A percentile compares a stretch with the other conserved stretches of the same genome.
These are phyloP conservation scores for Chelonus formosanus DNA, from an alignment of 2,888 invertebrate species.

Conservation along the genomic window DNA sequence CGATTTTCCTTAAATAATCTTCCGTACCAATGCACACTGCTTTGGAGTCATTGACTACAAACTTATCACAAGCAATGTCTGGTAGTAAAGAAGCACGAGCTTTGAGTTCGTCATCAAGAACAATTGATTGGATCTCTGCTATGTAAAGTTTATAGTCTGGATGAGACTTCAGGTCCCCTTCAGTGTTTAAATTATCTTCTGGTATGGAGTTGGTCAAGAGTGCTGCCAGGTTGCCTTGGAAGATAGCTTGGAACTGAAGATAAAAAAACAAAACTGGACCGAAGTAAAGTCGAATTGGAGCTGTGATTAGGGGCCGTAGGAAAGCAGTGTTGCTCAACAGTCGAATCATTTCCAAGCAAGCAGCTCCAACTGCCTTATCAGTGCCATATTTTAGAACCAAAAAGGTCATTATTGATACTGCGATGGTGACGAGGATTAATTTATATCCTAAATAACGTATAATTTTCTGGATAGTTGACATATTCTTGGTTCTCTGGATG, in stretches of 20 bases:
- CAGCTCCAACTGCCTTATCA: background rate
- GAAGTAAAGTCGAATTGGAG: background rate
- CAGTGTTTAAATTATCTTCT: background rate
- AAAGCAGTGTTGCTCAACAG: background rate
- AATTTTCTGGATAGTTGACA: background rate
- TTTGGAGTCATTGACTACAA: background rate
- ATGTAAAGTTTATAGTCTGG: background rate
- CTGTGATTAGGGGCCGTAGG: background rate
- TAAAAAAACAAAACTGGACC: background rate
- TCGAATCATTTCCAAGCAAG: background rate
- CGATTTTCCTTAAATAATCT: too few species aligned
- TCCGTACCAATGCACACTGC: background rate
- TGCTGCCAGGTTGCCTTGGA: background rate
- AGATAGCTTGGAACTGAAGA: background rate
- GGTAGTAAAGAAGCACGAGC: background rate
- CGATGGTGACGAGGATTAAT: background rate
- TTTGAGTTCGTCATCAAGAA: background rate
- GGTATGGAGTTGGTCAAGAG: background rate
- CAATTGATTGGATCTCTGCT: background rate
- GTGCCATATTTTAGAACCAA: background rate
- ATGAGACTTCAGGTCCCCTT: background rate
- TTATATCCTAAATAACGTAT: background rate
- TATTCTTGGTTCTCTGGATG: background rate
- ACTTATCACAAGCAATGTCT: background rate
- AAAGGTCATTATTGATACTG: background rate